A percentile compares a stretch with the other conserved stretches of the same genome.
Evolutionary conservation across 2,888 invertebrate genomes (phyloP).

Genomic region (Cepaea hortensis): DNA sequence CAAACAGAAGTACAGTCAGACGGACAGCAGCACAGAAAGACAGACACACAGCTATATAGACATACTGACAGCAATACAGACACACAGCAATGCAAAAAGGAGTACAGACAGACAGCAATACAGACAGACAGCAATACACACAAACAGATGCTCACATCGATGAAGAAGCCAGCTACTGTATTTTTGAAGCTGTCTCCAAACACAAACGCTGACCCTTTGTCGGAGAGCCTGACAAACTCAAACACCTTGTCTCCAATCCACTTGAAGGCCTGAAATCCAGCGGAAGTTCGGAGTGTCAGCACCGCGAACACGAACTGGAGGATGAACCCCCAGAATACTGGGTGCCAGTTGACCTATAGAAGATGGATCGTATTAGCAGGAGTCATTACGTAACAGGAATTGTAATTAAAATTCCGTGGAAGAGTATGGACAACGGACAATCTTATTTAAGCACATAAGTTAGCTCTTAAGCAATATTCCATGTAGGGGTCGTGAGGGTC

Average conservation of each 20-base stretch:
- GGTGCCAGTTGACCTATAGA: conserved; percentile 81
- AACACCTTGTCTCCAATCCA: conserved; percentile 84
- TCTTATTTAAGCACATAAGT: too few species aligned
- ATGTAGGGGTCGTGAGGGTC: too few species aligned
- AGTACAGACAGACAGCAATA: too few species aligned
- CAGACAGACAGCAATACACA: not conserved
- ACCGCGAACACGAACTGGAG: conserved; percentile 85
- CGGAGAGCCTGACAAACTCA: conserved; percentile 86
- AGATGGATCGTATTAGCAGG: not conserved
- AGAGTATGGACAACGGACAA: too few species aligned
- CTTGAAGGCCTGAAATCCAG: conserved; percentile 80
- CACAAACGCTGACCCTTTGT: conserved; percentile 88
- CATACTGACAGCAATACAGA: too few species aligned
- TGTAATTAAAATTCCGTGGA: too few species aligned
- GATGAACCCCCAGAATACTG: conserved; percentile 86
- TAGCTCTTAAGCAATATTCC: too few species aligned
- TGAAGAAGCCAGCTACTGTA: conserved; percentile 21
- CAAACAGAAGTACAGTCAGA: too few species aligned
- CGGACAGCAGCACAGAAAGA: too few species aligned
- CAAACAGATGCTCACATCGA: conserved; percentile 11
- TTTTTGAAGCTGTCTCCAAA: conserved; percentile 80
- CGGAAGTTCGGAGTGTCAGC: conserved; percentile 64
- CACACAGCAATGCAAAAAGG: too few species aligned
- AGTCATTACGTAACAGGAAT: too few species aligned
- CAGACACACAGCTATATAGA: too few species aligned